Evolutionary conservation across 2,888 invertebrate species (phyloP).

Genomic region (Cynaeus angustus): DNA sequence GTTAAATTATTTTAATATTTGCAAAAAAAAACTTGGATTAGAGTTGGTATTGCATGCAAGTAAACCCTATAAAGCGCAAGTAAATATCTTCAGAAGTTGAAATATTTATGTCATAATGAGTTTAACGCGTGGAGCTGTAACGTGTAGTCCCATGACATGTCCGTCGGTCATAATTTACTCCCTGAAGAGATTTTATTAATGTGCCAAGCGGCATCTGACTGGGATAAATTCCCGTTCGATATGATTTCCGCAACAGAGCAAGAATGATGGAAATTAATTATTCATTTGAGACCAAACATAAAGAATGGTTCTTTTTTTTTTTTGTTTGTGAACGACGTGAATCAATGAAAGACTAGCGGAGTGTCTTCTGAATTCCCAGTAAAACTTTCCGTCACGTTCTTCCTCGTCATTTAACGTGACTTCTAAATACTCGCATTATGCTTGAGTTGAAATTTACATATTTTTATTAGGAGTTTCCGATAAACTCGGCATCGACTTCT

Average conservation of each 20-base stretch:
- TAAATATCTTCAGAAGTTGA: constrained; percentile 7
- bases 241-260: constrained; percentile 29
- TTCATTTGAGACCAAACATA: constrained; percentile 39
- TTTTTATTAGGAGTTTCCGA: constrained; percentile 42
- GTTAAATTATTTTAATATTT: too few relatives aligned
- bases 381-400: constrained; percentile 28
- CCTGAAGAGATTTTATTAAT: constrained; percentile 13
- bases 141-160: constrained; percentile 18
- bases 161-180: constrained; percentile 10
- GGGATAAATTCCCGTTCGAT: constrained; percentile 34
- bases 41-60: neutral
- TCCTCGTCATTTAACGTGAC: constrained; percentile 41
- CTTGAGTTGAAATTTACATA: constrained; percentile 38
- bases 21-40: too few relatives aligned
- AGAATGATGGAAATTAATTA: constrained; percentile 40
- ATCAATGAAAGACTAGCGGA: constrained; percentile 20
- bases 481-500: constrained; percentile 30
- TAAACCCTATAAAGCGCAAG: neutral
- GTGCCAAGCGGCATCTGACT: constrained; percentile 25
- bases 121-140: constrained; percentile 10
- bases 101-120: constrained; percentile 7
- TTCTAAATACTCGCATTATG: constrained; percentile 41
- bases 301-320: constrained; percentile 40
- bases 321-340: constrained; percentile 32
- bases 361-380: constrained; percentile 29